phyloP scores from a whole-genome alignment of 2,888 invertebrate species.

The Alentia gelatinosa region DNA sequence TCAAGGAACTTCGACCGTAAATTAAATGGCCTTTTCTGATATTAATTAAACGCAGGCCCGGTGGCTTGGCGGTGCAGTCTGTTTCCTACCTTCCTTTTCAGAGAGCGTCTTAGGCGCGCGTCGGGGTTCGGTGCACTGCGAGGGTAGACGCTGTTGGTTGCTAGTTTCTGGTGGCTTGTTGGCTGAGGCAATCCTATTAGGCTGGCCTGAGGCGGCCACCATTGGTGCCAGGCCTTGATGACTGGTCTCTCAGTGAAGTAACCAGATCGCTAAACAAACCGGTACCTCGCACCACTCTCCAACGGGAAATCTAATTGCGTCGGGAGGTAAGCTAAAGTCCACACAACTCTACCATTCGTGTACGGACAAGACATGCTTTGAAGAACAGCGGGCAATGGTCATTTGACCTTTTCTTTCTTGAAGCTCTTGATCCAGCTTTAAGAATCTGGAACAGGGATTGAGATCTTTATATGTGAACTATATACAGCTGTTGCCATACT shows the following conservation, averaged over 20 bases:
- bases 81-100: background rate
- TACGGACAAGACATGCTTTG: background rate
- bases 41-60: constrained; percentile 9
- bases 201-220: background rate
- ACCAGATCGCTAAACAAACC: background rate
- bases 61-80: background rate
- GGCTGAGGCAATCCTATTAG: background rate
- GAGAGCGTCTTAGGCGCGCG: background rate
- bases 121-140: background rate
- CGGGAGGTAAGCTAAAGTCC: background rate
- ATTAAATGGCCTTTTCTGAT: background rate
- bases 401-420: no score
- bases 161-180: no score
- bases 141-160: background rate
- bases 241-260: background rate
- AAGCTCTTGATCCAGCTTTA: no score
- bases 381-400: background rate
- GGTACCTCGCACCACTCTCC: background rate
- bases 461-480: no score
- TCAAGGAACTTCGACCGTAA: no score
- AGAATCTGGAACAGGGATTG: no score
- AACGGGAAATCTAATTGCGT: background rate
- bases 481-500: no score
- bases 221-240: background rate
- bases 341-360: background rate